A percentile compares a stretch with the other conserved stretches of the same genome.
Conservation (phyloP, 2,113 vertebrate genomes). For the Amblyopsis rosae region DNA sequence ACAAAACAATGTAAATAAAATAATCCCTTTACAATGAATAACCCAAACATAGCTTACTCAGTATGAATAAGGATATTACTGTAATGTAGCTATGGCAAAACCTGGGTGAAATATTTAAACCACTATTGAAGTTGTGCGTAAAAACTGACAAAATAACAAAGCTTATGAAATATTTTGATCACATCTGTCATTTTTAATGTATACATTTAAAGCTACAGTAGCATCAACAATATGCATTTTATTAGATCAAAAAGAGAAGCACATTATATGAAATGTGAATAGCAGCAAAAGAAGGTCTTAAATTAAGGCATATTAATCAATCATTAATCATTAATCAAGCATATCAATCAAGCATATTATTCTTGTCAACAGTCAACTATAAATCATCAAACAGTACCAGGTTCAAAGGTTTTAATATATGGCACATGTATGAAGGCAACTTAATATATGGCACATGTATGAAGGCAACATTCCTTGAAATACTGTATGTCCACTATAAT, state of each 20-base stretch:
- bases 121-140: not conserved
- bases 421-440: no score
- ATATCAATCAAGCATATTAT: constrained; percentile 35
- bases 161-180: not conserved
- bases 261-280: constrained; percentile 29
- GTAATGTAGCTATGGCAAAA: not conserved
- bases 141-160: constrained; percentile 41
- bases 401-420: not conserved
- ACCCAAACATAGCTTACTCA: constrained; percentile 1
- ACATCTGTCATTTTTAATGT: not conserved
- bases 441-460: not conserved
- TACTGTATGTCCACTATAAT: no score
- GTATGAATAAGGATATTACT: not conserved
- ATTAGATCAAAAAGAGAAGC: not conserved
- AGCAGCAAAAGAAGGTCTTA: constrained; percentile 65
- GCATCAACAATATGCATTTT: not conserved
- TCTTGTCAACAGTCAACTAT: constrained; percentile 30
- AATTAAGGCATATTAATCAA: constrained; percentile 53
- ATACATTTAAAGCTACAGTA: constrained; percentile 7
- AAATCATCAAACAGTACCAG: constrained; percentile 16
- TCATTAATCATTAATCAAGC: not conserved
- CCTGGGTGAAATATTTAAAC: not conserved
- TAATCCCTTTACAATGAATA: constrained; percentile 30
- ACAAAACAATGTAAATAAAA: constrained; percentile 11
- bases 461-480: not conserved